Conservation (phyloP, 2,888 invertebrate species). For the Phengaris arion region DNA sequence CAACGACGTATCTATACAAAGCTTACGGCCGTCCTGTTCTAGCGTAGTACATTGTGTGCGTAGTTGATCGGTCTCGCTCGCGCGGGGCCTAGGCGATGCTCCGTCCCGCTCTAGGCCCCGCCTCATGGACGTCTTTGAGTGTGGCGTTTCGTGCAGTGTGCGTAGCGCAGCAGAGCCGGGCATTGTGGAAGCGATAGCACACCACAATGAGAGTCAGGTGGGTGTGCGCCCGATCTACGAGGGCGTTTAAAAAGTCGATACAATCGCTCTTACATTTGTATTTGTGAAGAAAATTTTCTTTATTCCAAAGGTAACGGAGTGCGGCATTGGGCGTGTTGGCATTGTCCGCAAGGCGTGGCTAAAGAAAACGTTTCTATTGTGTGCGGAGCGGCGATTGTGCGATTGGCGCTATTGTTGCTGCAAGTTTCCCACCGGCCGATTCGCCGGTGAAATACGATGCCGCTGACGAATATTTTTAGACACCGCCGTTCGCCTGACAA, state of each 20-base stretch:
- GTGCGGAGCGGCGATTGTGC: slow-evolving; percentile 58
- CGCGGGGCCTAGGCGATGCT: slow-evolving; percentile 58
- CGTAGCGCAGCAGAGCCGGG: slow-evolving; percentile 63
- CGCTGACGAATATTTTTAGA: slow-evolving; percentile 45
- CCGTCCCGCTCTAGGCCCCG: slow-evolving; percentile 73
- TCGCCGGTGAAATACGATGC: slow-evolving; percentile 44
- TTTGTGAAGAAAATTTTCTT: slow-evolving; percentile 76
- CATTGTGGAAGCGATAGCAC: slow-evolving; percentile 72
- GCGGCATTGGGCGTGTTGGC: slow-evolving; percentile 69
- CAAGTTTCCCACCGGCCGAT: slow-evolving; percentile 54
- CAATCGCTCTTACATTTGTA: slow-evolving; percentile 70
- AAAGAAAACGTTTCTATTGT: slow-evolving; percentile 71
- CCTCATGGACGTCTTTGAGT: slow-evolving; percentile 65
- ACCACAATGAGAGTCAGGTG: slow-evolving; percentile 71
- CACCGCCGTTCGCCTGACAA: slow-evolving; percentile 38
- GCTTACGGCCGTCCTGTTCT: slow-evolving; percentile 73
- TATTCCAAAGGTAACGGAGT: slow-evolving; percentile 55
- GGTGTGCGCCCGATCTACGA: slow-evolving; percentile 69
- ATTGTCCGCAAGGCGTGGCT: slow-evolving; percentile 72
- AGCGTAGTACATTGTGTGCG: slow-evolving; percentile 67
- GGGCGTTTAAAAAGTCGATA: slow-evolving; percentile 80
- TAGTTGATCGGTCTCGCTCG: slow-evolving; percentile 60
- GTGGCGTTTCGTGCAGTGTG: slow-evolving; percentile 60
- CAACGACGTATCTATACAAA: slow-evolving; percentile 77
- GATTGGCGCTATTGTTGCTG: slow-evolving; percentile 70